phyloP scores from a whole-genome alignment of 1,140 invertebrate genomes.

The Euglossa dilemma region DNA sequence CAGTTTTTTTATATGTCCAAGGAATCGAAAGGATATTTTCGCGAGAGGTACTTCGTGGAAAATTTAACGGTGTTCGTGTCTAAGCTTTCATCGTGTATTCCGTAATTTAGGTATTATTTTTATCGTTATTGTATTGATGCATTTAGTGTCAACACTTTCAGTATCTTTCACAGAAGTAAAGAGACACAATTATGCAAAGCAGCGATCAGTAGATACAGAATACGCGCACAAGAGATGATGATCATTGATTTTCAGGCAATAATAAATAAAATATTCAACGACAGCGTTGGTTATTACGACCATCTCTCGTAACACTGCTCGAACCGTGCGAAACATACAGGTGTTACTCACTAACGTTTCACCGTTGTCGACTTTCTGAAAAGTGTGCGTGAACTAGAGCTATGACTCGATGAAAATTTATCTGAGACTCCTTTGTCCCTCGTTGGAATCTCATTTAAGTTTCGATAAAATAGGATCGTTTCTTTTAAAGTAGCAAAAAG shows the following conservation, averaged over 20 bases:
- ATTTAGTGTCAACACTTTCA: neutral
- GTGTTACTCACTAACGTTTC: slow-evolving; percentile 52
- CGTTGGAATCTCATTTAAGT: neutral
- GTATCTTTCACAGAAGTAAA: neutral
- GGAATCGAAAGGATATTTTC: too few species aligned
- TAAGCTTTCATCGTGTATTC: neutral
- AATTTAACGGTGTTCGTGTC: too few species aligned
- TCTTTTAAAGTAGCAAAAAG: too few species aligned
- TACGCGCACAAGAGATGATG: slow-evolving; percentile 11
- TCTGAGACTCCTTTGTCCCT: neutral
- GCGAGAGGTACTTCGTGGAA: too few species aligned
- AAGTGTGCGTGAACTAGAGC: neutral
- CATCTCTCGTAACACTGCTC: slow-evolving; percentile 52
- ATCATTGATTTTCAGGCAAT: slow-evolving; percentile 67
- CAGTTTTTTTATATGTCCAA: too few species aligned
- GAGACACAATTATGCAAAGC: neutral
- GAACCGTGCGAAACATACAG: slow-evolving; percentile 63
- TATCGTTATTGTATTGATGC: neutral
- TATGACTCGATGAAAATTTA: neutral
- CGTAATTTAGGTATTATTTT: neutral
- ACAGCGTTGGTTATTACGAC: slow-evolving; percentile 52
- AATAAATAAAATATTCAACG: slow-evolving; percentile 67
- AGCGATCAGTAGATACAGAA: neutral
- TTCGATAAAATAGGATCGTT: too few species aligned
- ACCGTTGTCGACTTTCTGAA: neutral